Conservation (phyloP, 2,113 vertebrate species). For the Entelurus aequoreus region DNA sequence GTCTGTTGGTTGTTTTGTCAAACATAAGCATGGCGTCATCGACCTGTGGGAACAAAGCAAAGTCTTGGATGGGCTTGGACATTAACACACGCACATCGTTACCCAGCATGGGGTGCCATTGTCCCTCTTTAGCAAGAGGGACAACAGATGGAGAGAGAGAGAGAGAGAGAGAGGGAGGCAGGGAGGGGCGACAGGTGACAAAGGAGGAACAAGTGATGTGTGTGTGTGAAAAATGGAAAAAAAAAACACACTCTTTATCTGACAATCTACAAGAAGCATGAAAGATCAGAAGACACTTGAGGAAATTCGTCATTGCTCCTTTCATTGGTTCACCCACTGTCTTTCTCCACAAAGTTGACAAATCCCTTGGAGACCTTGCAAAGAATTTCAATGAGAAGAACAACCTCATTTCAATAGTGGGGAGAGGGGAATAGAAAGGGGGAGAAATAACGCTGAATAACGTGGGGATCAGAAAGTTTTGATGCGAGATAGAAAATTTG, state of each 20-base stretch:
- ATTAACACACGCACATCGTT: conserved; percentile 45
- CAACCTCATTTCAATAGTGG: conserved; percentile 45
- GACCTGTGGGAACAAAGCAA: conserved; percentile 74
- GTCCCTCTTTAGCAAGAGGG: conserved; percentile 52
- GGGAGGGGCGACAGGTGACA: conserved; percentile 65
- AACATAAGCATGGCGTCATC: conserved; percentile 98
- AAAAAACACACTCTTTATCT: conserved; percentile 32
- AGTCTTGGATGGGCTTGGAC: conserved; percentile 53
- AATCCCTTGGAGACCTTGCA: conserved; percentile 69
- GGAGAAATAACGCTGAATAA: conserved; percentile 27
- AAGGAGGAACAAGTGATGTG: conserved; percentile 45
- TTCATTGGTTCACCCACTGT: conserved; percentile 42
- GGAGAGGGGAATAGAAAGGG: conserved; percentile 27
- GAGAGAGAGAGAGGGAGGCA: conserved; percentile 57
- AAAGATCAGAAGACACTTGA: conserved; percentile 15
- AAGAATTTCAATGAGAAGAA: conserved; percentile 75
- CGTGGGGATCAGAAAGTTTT: conserved; percentile 30
- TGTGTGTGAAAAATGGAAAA: conserved; percentile 28
- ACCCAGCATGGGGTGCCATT: conserved; percentile 70
- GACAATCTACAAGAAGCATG: neutral
- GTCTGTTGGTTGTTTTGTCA: conserved; percentile 96
- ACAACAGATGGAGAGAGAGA: conserved; percentile 41
- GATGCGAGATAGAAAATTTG: conserved; percentile 34
- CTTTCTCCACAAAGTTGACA: conserved; percentile 68
- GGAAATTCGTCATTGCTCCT: conserved; percentile 30